Percentiles rank a stretch among this genome's conserved stretches.
These are phyloP conservation scores for Nicator chloris DNA, from an alignment of 2,113 vertebrate genomes.

Conservation along the genomic window DNA sequence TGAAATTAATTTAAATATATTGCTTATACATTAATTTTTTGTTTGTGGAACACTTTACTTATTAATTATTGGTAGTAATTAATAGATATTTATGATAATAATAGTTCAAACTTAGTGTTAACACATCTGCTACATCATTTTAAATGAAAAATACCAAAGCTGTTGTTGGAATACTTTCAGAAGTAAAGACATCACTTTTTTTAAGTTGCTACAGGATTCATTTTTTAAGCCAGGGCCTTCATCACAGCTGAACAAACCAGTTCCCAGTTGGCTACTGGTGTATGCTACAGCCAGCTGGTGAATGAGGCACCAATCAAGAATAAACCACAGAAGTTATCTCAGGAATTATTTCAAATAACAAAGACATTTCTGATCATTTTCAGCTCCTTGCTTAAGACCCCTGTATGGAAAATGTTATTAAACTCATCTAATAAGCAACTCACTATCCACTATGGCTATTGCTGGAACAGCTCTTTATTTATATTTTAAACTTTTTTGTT, in stretches of 20 bases:
- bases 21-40: neutral
- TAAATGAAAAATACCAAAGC: neutral
- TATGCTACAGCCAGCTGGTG: neutral
- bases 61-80: neutral
- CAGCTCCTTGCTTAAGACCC: neutral
- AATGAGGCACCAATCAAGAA: neutral
- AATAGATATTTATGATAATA: neutral
- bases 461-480: neutral
- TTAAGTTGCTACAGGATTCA: neutral
- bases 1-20: neutral
- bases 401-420: neutral
- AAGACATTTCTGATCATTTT: neutral
- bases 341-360: neutral
- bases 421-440: neutral
- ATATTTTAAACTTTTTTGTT: neutral
- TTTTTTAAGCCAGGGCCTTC: neutral
- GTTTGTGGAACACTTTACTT: neutral
- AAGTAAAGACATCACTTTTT: neutral
- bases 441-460: neutral
- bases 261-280: neutral
- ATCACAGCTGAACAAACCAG: neutral
- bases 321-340: neutral
- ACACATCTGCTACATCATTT: neutral
- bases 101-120: neutral
- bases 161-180: neutral